phyloP scores from a whole-genome alignment of 2,888 invertebrate species.

The Brenthis daphne region DNA sequence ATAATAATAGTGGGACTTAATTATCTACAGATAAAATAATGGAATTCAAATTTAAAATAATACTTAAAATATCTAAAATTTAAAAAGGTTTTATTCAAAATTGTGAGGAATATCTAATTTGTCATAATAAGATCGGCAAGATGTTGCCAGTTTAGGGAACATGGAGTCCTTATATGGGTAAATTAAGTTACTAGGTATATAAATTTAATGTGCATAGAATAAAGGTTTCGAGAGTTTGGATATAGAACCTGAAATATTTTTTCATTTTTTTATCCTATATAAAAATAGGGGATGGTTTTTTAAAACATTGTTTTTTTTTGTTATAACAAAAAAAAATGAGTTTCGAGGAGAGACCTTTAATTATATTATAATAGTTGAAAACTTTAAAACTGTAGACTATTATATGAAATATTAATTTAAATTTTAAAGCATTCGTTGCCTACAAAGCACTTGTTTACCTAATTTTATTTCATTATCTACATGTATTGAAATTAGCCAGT shows the following conservation, averaged over 20 bases:
- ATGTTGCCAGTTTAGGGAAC: slow-evolving; percentile 5
- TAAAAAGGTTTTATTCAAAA: slow-evolving; percentile 1
- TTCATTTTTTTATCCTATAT: no score
- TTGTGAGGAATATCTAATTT: slow-evolving; percentile 13
- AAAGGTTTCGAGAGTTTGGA: no score
- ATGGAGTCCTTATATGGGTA: not conserved
- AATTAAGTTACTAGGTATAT: not conserved
- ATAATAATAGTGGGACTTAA: no score
- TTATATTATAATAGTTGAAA: not conserved
- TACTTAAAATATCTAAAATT: not conserved
- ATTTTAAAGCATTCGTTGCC: slow-evolving; percentile 39
- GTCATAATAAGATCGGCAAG: slow-evolving; percentile 27
- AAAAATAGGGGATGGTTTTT: no score
- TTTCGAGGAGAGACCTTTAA: not conserved
- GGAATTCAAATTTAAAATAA: not conserved
- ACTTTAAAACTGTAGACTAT: slow-evolving; percentile 4
- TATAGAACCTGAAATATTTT: no score
- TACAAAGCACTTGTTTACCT: slow-evolving; percentile 37
- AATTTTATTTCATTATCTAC: slow-evolving; percentile 5
- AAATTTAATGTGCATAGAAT: no score
- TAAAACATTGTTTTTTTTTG: not conserved
- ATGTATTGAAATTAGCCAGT: not conserved
- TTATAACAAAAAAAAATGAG: not conserved
- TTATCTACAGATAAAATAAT: not conserved
- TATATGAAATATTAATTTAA: slow-evolving; percentile 9